Percentiles rank a stretch among this genome's conserved stretches.
Evolutionary conservation across 1,140 invertebrate genomes (phyloP).

Genomic region (Drosophila sturtevanti): DNA sequence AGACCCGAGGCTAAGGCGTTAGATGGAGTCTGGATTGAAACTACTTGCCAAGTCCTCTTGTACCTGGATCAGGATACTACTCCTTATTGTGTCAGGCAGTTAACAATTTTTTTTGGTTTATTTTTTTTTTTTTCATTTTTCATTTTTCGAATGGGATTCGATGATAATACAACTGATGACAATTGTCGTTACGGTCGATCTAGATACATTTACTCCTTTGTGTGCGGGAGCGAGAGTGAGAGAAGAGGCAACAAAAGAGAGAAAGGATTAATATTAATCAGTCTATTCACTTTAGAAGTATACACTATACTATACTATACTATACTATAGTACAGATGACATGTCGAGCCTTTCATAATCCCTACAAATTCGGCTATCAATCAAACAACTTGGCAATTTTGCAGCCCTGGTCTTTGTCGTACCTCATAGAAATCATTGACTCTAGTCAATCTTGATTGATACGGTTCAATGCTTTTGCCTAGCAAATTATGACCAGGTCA

Average conservation of each 20-base stretch:
- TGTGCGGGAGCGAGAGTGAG: constrained; percentile 19
- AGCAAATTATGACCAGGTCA: too few species aligned
- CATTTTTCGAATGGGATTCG: neutral
- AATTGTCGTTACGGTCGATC: constrained; percentile 59
- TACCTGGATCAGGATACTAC: constrained; percentile 28
- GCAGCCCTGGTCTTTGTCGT: too few species aligned
- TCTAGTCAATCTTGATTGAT: too few species aligned
- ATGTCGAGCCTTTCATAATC: neutral
- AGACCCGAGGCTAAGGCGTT: neutral
- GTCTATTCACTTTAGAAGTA: neutral
- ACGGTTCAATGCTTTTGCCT: too few species aligned
- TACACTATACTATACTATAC: neutral
- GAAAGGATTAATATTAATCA: constrained; percentile 6
- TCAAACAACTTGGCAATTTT: too few species aligned
- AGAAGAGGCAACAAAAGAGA: neutral
- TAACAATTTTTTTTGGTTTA: constrained; percentile 59
- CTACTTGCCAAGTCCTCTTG: neutral
- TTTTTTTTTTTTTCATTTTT: neutral
- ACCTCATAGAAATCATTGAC: too few species aligned
- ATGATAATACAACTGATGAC: constrained; percentile 69
- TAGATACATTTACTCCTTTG: neutral
- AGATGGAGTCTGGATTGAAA: neutral
- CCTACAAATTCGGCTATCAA: neutral
- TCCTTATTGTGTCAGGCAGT: constrained; percentile 33
- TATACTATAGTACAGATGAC: neutral